phyloP scores from a whole-genome alignment of 2,888 invertebrate species.

The Phyto melanocephala region DNA sequence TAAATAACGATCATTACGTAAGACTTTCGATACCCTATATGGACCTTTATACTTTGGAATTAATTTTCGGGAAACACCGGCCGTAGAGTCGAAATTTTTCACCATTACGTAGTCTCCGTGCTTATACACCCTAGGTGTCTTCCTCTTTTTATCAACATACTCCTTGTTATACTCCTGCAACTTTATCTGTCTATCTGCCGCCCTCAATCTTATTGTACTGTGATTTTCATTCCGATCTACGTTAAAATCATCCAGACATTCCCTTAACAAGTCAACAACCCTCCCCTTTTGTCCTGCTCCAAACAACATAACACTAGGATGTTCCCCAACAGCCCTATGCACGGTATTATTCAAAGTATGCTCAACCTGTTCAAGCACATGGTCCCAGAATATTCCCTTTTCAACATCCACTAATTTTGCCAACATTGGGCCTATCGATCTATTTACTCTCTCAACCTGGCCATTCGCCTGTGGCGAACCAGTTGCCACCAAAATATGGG shows the following conservation, averaged over 20 bases:
- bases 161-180: constrained; percentile 1
- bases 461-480: constrained; percentile 55
- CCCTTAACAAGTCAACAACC: too few species aligned
- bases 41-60: constrained; percentile 42
- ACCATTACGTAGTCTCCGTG: too few species aligned
- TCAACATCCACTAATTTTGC: constrained; percentile 34
- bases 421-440: constrained; percentile 42
- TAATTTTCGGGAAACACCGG: constrained; percentile 26
- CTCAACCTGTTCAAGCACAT: constrained; percentile 35
- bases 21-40: constrained; percentile 19
- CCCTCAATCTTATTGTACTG: not conserved
- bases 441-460: too few species aligned
- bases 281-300: too few species aligned
- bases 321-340: constrained; percentile 34
- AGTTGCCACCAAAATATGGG: constrained; percentile 14
- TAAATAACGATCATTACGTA: constrained; percentile 34
- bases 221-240: not conserved
- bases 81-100: too few species aligned
- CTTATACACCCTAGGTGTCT: constrained; percentile 29
- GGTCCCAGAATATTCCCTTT: constrained; percentile 24
- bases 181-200: not conserved
- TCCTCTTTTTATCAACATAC: not conserved
- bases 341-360: constrained; percentile 45
- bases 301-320: too few species aligned
- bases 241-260: not conserved